These are phyloP conservation scores for Drosophila subobscura DNA, from an alignment of 1,140 invertebrate species.

Conservation along the genomic window DNA sequence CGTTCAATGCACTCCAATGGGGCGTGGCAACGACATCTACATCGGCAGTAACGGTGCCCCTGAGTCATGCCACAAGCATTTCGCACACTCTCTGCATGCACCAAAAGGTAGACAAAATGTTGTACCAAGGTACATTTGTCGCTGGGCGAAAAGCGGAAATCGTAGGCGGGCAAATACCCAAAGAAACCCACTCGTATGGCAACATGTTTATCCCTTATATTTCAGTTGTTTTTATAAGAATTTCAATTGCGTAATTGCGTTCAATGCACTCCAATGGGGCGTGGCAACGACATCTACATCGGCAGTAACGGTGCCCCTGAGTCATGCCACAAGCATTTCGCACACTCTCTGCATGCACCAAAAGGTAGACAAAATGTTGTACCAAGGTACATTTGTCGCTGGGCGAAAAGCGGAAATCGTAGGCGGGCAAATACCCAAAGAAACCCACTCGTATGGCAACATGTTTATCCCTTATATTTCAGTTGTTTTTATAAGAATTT, in stretches of 20 bases:
- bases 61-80: conserved; percentile 53
- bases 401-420: conserved; percentile 59
- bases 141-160: conserved; percentile 51
- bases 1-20: conserved; percentile 69
- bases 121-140: conserved; percentile 6
- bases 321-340: conserved; percentile 42
- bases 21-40: conserved; percentile 46
- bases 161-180: conserved; percentile 59
- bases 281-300: conserved; percentile 30
- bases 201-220: too few species aligned
- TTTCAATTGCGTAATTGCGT: conserved; percentile 56
- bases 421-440: conserved; percentile 56
- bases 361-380: conserved; percentile 40
- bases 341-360: conserved; percentile 34
- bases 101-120: conserved; percentile 40
- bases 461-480: too few species aligned
- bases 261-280: conserved; percentile 68
- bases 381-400: conserved; percentile 5
- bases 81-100: conserved; percentile 34
- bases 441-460: conserved; percentile 9
- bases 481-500: background rate
- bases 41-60: background rate
- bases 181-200: conserved; percentile 22
- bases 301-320: conserved; percentile 27
- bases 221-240: too few species aligned